Evolutionary conservation across 2,888 invertebrate species (phyloP).

Genomic region (Oconnorella tubifera): DNA sequence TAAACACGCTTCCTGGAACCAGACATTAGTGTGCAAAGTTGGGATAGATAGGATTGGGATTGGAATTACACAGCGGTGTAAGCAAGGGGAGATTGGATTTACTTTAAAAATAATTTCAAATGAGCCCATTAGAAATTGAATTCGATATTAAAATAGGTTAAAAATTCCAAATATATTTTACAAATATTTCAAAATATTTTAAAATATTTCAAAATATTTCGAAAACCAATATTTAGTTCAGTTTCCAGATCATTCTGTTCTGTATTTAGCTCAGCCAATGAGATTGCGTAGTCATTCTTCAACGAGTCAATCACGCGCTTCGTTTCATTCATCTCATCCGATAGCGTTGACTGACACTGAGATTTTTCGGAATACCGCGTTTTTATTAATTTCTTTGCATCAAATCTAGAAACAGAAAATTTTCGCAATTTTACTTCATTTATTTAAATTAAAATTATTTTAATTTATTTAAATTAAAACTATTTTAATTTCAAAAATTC

Average conservation of each 20-base stretch:
- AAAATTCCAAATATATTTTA: background rate
- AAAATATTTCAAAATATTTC: background rate
- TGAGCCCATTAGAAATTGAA: no score
- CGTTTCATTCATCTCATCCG: background rate
- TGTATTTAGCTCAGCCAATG: slow-evolving; percentile 31
- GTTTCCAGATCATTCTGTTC: slow-evolving; percentile 41
- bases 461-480: no score
- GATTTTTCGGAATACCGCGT: background rate
- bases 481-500: no score
- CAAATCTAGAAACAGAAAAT: background rate
- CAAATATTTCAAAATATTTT: background rate
- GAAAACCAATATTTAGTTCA: slow-evolving; percentile 43
- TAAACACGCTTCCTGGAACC: no score
- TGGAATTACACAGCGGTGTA: no score
- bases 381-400: background rate
- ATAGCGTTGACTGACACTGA: background rate
- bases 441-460: no score
- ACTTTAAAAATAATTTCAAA: no score
- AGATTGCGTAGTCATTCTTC: background rate
- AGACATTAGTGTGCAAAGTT: no score
- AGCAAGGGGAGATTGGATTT: no score
- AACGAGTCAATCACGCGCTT: background rate
- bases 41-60: no score
- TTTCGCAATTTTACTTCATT: no score
- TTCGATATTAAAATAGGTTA: no score